Evolutionary conservation across 1,140 invertebrate species (phyloP).

Genomic region (Elysia chlorotica): DNA sequence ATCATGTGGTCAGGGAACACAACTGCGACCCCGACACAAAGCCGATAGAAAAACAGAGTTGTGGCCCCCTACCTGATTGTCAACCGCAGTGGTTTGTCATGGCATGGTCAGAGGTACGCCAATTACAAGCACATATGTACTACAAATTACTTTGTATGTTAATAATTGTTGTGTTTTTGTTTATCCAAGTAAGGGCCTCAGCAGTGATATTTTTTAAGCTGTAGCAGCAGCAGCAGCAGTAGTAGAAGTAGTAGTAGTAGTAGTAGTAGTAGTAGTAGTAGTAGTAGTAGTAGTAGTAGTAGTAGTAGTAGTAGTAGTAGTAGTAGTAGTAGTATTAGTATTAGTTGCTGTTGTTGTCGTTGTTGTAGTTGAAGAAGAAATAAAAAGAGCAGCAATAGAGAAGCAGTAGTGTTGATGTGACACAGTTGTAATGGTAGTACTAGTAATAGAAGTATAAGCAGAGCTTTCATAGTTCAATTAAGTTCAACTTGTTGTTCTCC

Average conservation of each 20-base stretch:
- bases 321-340: too few relatives aligned
- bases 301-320: too few relatives aligned
- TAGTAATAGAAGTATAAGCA: background rate
- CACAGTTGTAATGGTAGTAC: background rate
- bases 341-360: too few relatives aligned
- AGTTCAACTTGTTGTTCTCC: slow-evolving; percentile 16
- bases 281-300: too few relatives aligned
- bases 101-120: slow-evolving; percentile 50
- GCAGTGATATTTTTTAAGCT: too few relatives aligned
- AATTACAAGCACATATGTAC: too few relatives aligned
- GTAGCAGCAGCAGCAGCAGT: too few relatives aligned
- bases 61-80: slow-evolving; percentile 41
- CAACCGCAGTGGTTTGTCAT: slow-evolving; percentile 54
- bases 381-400: background rate
- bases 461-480: background rate
- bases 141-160: too few relatives aligned
- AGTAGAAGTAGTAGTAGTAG: too few relatives aligned
- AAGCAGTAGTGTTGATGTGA: background rate
- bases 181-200: too few relatives aligned
- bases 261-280: too few relatives aligned
- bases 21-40: slow-evolving; percentile 47
- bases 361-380: background rate
- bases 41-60: slow-evolving; percentile 36
- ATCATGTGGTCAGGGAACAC: slow-evolving; percentile 42
- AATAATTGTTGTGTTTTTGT: too few relatives aligned